These are phyloP conservation scores for Leptonema lineaticorne DNA, from an alignment of 1,140 invertebrate species.

Conservation along the genomic window DNA sequence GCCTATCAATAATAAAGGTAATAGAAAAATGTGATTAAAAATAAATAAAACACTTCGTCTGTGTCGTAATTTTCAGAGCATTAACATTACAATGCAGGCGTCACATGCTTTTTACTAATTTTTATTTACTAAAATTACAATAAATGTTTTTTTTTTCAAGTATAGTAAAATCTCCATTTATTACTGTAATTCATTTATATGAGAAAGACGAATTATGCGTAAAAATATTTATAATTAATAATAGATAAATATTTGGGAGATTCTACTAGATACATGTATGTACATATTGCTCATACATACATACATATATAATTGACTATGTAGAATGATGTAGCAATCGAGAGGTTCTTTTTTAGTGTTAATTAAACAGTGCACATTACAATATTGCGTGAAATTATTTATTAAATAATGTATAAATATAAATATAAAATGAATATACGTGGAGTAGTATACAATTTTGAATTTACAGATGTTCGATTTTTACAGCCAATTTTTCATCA, in stretches of 20 bases:
- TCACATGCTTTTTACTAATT: slow-evolving; percentile 27
- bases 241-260: neutral
- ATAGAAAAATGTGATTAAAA: too few relatives aligned
- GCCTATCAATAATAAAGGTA: too few relatives aligned
- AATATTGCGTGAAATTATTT: slow-evolving; percentile 27
- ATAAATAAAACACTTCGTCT: too few relatives aligned
- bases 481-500: slow-evolving; percentile 10
- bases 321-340: slow-evolving; percentile 1
- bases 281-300: too few relatives aligned
- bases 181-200: neutral
- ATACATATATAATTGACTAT: neutral
- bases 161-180: slow-evolving; percentile 14
- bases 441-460: slow-evolving; percentile 22
- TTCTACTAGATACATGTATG: slow-evolving; percentile 12
- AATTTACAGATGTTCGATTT: slow-evolving; percentile 24
- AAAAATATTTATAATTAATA: neutral
- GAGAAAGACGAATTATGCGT: neutral
- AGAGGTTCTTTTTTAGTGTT: slow-evolving; percentile 20
- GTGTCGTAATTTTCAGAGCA: slow-evolving; percentile 8
- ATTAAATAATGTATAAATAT: slow-evolving; percentile 25
- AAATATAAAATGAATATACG: slow-evolving; percentile 28
- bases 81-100: slow-evolving; percentile 20
- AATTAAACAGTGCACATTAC: slow-evolving; percentile 29
- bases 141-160: slow-evolving; percentile 16
- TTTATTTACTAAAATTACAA: slow-evolving; percentile 21